Evolutionary conservation across 2,113 vertebrate species (phyloP).

Genomic region (Bubo scandiacus): DNA sequence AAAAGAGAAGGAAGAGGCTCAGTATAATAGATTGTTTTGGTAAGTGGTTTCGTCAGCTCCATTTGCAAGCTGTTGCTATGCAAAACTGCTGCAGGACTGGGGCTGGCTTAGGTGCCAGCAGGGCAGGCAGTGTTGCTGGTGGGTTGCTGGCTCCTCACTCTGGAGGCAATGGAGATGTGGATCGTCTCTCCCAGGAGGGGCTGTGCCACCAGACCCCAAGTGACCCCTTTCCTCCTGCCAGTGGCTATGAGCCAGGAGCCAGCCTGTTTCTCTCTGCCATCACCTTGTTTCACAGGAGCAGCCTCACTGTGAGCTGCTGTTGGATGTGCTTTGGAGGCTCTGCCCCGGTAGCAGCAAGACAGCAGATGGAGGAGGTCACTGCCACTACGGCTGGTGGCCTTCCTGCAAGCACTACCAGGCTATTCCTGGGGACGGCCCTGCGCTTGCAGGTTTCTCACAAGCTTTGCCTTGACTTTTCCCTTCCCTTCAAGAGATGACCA

Average conservation of each 20-base stretch:
- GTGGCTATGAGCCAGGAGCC: background rate
- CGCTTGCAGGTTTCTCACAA: background rate
- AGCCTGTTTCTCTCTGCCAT: background rate
- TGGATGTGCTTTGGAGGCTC: background rate
- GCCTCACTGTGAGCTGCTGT: fast-evolving
- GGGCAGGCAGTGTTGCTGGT: background rate
- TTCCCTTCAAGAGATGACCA: slow-evolving; percentile 43
- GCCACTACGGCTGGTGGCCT: background rate
- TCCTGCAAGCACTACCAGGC: background rate
- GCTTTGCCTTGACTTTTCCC: background rate
- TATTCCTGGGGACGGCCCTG: background rate
- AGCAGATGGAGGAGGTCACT: background rate
- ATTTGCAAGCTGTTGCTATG: background rate
- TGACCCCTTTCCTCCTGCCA: fast-evolving
- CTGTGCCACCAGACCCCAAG: background rate
- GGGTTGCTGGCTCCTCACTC: background rate
- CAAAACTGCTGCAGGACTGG: background rate
- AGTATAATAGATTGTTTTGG: slow-evolving; percentile 18
- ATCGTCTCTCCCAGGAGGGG: background rate
- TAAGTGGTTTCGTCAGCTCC: slow-evolving; percentile 16
- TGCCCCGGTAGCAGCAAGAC: background rate
- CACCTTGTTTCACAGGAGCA: background rate
- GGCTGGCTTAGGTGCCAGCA: background rate
- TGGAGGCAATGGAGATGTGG: background rate
- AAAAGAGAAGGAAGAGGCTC: slow-evolving; percentile 41